Conservation (phyloP, 2,888 invertebrate genomes). For the Agrotis puta region DNA sequence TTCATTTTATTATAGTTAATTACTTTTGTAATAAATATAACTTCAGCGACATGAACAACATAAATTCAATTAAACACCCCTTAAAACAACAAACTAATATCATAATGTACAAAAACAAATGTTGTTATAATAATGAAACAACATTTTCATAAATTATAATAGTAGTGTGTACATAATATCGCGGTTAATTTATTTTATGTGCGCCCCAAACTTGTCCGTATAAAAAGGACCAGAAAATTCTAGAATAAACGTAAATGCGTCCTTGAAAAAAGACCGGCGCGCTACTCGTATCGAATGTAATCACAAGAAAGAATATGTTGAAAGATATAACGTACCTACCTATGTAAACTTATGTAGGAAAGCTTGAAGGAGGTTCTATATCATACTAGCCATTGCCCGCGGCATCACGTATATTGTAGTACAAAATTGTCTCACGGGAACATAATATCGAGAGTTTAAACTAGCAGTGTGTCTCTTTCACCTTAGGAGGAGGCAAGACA, state of each 20-base stretch:
- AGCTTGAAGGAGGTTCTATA: neutral
- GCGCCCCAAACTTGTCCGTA: slow-evolving; percentile 9
- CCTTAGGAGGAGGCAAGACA: too few relatives aligned
- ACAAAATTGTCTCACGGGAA: too few relatives aligned
- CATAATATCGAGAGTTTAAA: too few relatives aligned
- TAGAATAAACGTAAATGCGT: neutral
- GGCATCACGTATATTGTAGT: too few relatives aligned
- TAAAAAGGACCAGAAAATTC: slow-evolving; percentile 12
- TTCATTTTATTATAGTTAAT: neutral
- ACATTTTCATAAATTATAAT: neutral
- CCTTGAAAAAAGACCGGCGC: slow-evolving; percentile 1
- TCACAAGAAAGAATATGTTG: slow-evolving; percentile 8
- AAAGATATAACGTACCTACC: neutral
- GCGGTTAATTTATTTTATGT: slow-evolving; percentile 23
- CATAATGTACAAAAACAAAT: slow-evolving; percentile 1
- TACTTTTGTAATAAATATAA: neutral
- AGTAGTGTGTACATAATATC: neutral
- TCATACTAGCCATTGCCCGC: neutral
- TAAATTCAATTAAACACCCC: neutral
- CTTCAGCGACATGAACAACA: neutral
- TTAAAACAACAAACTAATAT: slow-evolving; percentile 4
- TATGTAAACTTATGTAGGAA: neutral
- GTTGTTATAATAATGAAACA: neutral
- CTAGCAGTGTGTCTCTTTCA: too few relatives aligned
- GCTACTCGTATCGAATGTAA: slow-evolving; percentile 13